Base-by-base conservation (phyloP, 2,797 vertebrate genomes). In the Pyrocephalus nanus region DNA sequence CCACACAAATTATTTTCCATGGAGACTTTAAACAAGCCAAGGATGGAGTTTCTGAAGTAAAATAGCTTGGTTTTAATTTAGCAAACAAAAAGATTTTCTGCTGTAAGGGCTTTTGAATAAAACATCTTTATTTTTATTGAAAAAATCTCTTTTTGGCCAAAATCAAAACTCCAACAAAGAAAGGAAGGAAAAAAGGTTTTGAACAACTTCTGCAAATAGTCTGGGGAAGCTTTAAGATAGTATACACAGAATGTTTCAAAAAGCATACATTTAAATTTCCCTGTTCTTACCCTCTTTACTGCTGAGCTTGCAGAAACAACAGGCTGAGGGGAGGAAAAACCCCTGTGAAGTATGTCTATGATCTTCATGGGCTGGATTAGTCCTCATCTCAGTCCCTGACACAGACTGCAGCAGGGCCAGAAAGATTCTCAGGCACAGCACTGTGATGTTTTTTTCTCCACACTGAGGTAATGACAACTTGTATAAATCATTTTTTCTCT, bases 291-390 rank as follows among this genome's bases (percentile, higher is more conserved):
- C 71, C 32, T 43, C 53, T 61, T 71, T 66, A 45, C 29, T 65
- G 48, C 54, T 83, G 78, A 90, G 48, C 53, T 74, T 89, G 72
- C 67, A 92, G 61, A 69, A 95, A 38, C n/a, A 88, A 64, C 10
- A 72, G 47, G 36, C 12, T 1, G 3, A 73, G 36, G 30, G 54
- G 50, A 83, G 10, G 15, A 84, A 86, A 60, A 72, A 20, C 7
- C 38, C 42, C 57, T 50, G 38, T 2, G 8, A 74, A 91, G 34
- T 16, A 23, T 1, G 30, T 36, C 42, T 61, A 19, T 47, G 65
- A 75, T 78, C 50, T 67, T 74, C 2, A 0, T 0, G 1, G 32
- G 30, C 38, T 50, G 38, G 17, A n/a, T 77, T 61, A 55, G n/a
- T 36, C 47, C 42, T 8, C n/a, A 18, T n/a, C 38, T 75, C 47